These are phyloP conservation scores for Ailuropoda melanoleuca DNA, from an alignment of 2,113 vertebrate species.

Conservation along the genomic window DNA sequence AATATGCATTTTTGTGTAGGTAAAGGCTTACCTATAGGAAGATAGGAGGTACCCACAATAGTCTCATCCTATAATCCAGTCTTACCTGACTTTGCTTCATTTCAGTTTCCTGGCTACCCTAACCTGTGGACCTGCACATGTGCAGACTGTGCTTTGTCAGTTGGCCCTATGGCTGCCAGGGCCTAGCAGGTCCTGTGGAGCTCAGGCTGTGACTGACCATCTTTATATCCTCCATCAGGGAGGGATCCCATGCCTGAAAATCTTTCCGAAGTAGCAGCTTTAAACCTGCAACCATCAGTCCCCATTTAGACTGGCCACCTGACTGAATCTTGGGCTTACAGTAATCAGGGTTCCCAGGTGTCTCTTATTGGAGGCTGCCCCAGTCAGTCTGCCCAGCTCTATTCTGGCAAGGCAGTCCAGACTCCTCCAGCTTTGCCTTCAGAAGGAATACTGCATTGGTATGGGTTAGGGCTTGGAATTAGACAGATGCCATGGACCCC, in stretches of 20 bases:
- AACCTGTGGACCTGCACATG: neutral
- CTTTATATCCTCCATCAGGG: neutral
- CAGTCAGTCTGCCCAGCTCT: neutral
- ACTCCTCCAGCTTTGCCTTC: neutral
- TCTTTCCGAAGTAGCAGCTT: neutral
- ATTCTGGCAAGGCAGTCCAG: neutral
- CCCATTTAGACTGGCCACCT: neutral
- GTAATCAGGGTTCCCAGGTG: neutral
- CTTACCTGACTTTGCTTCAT: neutral
- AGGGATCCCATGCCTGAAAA: neutral
- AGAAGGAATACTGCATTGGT: neutral
- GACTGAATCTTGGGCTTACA: neutral
- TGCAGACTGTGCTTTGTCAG: neutral
- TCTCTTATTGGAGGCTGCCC: neutral
- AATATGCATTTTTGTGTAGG: neutral
- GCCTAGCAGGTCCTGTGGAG: neutral
- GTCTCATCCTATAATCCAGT: neutral
- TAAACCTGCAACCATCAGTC: neutral
- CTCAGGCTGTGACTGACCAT: neutral
- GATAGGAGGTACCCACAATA: neutral
- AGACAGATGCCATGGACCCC: neutral
- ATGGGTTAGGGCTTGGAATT: neutral
- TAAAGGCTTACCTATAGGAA: neutral
- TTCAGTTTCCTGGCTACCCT: neutral
- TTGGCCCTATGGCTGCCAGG: neutral